Conservation (phyloP, 2,113 vertebrate genomes). For the Halcyon senegalensis region DNA sequence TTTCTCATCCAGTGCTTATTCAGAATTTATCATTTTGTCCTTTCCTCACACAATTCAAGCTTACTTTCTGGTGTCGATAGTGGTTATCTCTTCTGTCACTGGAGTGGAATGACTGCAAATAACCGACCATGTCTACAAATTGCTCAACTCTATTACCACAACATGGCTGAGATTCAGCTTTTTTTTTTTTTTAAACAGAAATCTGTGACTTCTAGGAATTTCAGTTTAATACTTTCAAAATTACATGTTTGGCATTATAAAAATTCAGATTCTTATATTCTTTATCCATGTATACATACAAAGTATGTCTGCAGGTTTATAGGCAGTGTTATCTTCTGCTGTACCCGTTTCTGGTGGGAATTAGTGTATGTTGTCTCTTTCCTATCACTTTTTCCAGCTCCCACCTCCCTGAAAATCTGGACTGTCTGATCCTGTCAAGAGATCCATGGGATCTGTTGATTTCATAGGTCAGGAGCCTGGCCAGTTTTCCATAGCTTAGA, state of each 20-base stretch:
- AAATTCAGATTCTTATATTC: not conserved
- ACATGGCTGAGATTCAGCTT: not conserved
- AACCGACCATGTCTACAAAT: not conserved
- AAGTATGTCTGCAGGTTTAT: not conserved
- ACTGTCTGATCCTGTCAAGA: not conserved
- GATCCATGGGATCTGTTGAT: not conserved
- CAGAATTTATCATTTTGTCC: not conserved
- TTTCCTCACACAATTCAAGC: not conserved
- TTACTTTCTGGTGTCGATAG: not conserved
- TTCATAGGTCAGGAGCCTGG: not conserved
- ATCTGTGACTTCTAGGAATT: not conserved
- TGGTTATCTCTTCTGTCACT: not conserved
- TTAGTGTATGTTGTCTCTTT: not conserved
- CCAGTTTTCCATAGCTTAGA: not conserved
- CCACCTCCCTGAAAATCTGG: not conserved
- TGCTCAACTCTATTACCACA: not conserved
- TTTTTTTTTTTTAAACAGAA: not conserved
- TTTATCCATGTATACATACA: not conserved
- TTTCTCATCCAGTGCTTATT: not conserved
- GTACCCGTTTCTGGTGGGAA: not conserved
- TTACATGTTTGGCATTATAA: not conserved
- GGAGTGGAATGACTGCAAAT: not conserved
- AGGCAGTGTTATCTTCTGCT: not conserved
- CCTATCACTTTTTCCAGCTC: not conserved
- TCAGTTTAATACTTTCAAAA: not conserved